Base-by-base conservation (phyloP, 2,113 vertebrate species). In the Sakesphorus luctuosus region DNA sequence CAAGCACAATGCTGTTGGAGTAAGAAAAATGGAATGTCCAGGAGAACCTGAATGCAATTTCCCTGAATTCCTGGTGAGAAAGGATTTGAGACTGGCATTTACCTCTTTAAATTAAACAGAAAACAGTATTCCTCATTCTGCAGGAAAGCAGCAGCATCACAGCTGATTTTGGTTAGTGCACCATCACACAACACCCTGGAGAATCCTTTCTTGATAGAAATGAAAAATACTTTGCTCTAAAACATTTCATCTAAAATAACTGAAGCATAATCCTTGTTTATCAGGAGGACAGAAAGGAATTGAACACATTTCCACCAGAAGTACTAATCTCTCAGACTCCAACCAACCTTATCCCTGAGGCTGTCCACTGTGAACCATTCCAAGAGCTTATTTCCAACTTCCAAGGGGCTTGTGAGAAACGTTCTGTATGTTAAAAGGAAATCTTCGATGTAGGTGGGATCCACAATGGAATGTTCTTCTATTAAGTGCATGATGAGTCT, bases 371-470 rank as follows among this genome's bases (percentile, higher is more conserved):
- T 98, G 96, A 99, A 99, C 99, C 99, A 99, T 58, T 99, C 99
- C 93, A 99, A 94, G n/a, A 99, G 98, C 61, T 99, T 99, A 93
- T 96, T 97, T 50, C 99, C 99, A 79, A 99, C 99, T 94, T 99
- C 98, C 98, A 99, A 98, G 40, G 99, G 99, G 94, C 98, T 99
- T 73, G 98, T 98, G 86, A 99, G 98, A 97, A 99, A 99, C 9
- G 99, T 99, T 93, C 99, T 98, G 69, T 99, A 99, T 5, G 99
- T 99, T 84, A 99, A 87, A 29, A 99, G 98, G 95, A 99, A 99
- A 98, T 99, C 99, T 97, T 99, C 99, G 1, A 99, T 99, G 89
- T 99, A 99, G 31, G 99, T 99, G 90, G 99, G 99, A 96, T 99
- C 99, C 92, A 99, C 99, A 89, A 99, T 98, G 1, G 99, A 99